A percentile compares a stretch with the other conserved stretches of the same genome.
Conservation (phyloP, 2,113 vertebrate species). For the Tupaia tana region DNA sequence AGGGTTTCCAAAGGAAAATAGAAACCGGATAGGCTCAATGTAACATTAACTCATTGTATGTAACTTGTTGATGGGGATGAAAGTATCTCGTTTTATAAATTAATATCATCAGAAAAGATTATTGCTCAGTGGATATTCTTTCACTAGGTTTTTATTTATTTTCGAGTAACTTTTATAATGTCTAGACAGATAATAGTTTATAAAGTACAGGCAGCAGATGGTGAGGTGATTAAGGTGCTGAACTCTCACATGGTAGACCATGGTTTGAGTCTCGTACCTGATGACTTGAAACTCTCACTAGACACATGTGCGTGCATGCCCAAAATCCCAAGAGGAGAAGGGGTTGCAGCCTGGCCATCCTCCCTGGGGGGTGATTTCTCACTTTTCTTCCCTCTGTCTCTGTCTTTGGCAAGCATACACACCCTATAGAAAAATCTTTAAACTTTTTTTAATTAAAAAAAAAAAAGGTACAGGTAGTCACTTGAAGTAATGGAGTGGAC, state of each 20-base stretch:
- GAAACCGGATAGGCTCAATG: neutral
- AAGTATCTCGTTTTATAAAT: neutral
- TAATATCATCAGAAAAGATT: neutral
- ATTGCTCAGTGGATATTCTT: neutral
- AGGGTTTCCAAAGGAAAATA: neutral
- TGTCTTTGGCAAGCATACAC: no score
- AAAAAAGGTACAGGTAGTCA: neutral
- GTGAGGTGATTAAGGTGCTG: no score
- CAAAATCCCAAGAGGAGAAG: no score
- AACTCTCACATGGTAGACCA: no score
- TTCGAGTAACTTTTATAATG: slow-evolving; percentile 31
- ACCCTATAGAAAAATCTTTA: no score
- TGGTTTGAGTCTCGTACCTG: no score
- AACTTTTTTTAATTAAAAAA: no score
- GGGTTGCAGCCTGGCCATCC: no score
- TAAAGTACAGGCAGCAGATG: neutral
- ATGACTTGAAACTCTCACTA: no score
- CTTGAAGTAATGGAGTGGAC: neutral
- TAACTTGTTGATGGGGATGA: neutral
- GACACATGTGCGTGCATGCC: no score
- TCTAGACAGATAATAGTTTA: neutral
- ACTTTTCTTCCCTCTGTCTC: no score
- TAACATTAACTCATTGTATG: neutral
- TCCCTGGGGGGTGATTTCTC: no score
- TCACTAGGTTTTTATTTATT: neutral